These are phyloP conservation scores for Xenus cinereus DNA, from an alignment of 2,113 vertebrate species.

Conservation along the genomic window DNA sequence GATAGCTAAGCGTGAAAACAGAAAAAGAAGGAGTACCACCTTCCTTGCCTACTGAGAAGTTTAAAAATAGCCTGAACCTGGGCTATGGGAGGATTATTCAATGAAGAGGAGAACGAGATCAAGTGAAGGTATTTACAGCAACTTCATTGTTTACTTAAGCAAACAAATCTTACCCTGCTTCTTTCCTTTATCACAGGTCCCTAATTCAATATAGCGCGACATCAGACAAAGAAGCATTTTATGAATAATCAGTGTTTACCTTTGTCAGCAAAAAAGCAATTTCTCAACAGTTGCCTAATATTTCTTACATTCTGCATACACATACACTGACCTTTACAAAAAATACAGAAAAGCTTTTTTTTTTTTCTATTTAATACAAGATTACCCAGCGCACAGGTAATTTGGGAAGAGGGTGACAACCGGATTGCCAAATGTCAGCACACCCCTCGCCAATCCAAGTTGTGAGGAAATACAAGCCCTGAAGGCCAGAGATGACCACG, in stretches of 20 bases:
- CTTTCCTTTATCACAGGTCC: neutral
- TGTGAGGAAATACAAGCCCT: neutral
- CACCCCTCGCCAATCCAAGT: neutral
- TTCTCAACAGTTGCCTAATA: rapidly evolving
- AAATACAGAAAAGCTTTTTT: neutral
- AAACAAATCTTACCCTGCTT: neutral
- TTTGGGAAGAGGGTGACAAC: neutral
- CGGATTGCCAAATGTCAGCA: neutral
- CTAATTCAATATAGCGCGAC: neutral
- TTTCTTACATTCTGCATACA: neutral
- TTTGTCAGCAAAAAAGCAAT: neutral
- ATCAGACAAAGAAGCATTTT: neutral
- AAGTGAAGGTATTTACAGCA: neutral
- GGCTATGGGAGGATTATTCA: neutral
- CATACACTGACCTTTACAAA: neutral
- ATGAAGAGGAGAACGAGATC: neutral
- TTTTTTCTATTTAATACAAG: neutral
- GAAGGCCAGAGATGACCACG: neutral
- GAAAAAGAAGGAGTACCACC: neutral
- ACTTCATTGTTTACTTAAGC: neutral
- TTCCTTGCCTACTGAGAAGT: neutral
- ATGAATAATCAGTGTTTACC: neutral
- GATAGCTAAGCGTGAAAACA: neutral
- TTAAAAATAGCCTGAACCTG: neutral
- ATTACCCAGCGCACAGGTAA: neutral